Evolutionary conservation across 2,797 vertebrate species (phyloP).

Genomic region (Varecia variegata): DNA sequence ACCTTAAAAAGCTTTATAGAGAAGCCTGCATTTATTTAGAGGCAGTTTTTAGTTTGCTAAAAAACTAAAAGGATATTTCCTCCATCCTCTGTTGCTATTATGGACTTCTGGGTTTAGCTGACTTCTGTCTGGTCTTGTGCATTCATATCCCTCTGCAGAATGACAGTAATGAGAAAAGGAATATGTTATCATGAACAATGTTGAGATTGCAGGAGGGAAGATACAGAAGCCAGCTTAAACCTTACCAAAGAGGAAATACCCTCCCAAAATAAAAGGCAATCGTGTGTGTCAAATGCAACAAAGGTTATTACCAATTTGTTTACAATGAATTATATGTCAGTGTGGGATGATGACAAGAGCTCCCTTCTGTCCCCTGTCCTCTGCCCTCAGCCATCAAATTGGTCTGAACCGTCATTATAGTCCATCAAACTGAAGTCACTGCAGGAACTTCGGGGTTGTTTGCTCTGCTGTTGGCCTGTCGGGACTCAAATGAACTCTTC

Average conservation of each 20-base stretch:
- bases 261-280: not conserved
- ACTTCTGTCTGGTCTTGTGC: not conserved
- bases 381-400: not conserved
- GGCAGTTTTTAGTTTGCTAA: not conserved
- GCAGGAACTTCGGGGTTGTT: not conserved
- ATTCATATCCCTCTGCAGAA: not conserved
- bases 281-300: not conserved
- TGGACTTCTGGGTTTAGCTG: not conserved
- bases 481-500: not conserved
- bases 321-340: not conserved
- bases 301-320: not conserved
- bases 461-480: not conserved
- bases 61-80: not conserved
- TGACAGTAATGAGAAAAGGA: conserved; percentile 7
- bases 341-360: not conserved
- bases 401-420: not conserved
- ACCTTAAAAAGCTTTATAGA: not conserved
- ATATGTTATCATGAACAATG: not conserved
- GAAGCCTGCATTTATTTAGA: not conserved
- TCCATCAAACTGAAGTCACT: not conserved
- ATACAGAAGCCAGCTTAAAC: not conserved
- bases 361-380: not conserved
- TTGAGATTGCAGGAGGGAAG: not conserved
- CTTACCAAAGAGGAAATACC: not conserved
- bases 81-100: not conserved